Percentiles rank a stretch among this genome's conserved stretches.
Evolutionary conservation across 2,113 vertebrate genomes (phyloP).

Genomic region (Oryzias celebensis): DNA sequence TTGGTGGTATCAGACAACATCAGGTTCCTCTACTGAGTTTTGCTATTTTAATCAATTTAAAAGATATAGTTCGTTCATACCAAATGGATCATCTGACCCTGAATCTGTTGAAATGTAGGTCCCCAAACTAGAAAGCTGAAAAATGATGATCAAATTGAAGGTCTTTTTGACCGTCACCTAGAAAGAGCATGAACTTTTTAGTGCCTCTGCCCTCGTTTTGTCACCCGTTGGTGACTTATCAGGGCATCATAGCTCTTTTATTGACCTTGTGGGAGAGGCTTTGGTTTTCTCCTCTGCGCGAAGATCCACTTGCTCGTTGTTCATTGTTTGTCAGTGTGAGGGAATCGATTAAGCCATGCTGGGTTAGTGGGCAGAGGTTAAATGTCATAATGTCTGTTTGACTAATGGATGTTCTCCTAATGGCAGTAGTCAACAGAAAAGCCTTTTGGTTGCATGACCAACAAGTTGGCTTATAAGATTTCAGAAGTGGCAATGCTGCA

Average conservation of each 20-base stretch:
- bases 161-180: slow-evolving; percentile 34
- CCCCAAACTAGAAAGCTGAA: slow-evolving; percentile 1
- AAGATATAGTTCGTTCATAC: slow-evolving; percentile 3
- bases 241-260: slow-evolving; percentile 45
- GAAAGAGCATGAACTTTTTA: slow-evolving; percentile 39
- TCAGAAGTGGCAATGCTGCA: slow-evolving; percentile 8
- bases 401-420: slow-evolving; percentile 59
- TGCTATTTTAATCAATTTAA: slow-evolving; percentile 9
- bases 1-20: slow-evolving; percentile 14
- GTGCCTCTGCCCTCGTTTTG: slow-evolving; percentile 37
- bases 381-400: slow-evolving; percentile 50
- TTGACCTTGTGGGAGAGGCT: slow-evolving; percentile 73
- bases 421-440: slow-evolving; percentile 45
- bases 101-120: neutral
- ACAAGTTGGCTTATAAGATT: slow-evolving; percentile 41
- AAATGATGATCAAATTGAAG: slow-evolving; percentile 34
- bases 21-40: neutral
- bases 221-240: slow-evolving; percentile 62
- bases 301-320: slow-evolving; percentile 29
- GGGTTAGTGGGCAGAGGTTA: slow-evolving; percentile 66
- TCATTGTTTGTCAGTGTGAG: slow-evolving; percentile 59
- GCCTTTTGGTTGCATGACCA: slow-evolving; percentile 59
- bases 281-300: slow-evolving; percentile 25
- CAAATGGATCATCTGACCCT: neutral
- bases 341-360: slow-evolving; percentile 60